Evolutionary conservation across 2,888 invertebrate genomes (phyloP), one percentile per base, ranked within the genome.

Genomic region (Epirrita christyi): DNA sequence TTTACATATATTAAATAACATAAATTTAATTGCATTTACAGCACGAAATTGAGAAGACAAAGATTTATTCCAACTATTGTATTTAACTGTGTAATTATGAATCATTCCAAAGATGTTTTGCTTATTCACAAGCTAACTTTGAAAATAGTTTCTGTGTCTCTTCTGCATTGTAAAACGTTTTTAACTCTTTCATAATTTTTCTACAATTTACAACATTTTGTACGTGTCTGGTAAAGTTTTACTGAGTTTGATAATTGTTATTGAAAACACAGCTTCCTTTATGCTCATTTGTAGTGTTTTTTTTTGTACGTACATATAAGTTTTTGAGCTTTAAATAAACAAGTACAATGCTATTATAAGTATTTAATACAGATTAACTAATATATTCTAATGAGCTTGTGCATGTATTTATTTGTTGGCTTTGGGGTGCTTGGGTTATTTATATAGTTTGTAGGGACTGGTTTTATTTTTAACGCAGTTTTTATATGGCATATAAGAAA

Each of bases 371-470:
- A 72, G 71, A 59, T 51, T 28, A 55, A 77, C 70, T 85, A 86
- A 85, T 82, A 86, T 88, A 83, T 84, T 76, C 83, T 59, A 72
- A 74, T 73, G 75, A 76, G 82, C 71, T 78, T 81, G 78, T 64
- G 69, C 74, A 60, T 75, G 76, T 76, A 74, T 83, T 83, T 85
- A 82, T 86, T 85, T 84, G 82, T 82, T 80, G 70, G 86, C 83
- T 86, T n/a, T 86, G 72, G 76, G 91, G 90, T 90, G 90, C 86
- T 87, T 88, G 86, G 89, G 88, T 86, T 84, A 76, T 78, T 73
- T 80, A 72, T 78, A 73, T 86, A 83, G 73, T 76, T 59, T 75
- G 49, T 55, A 48, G n/a, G 53, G 63, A 52, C 67, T 67, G 67
- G 63, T 59, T 68, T 61, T 58, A 37, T 60, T 41, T 42, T 14